A percentile compares a stretch with the other conserved stretches of the same genome.
These are phyloP conservation scores for Xenopus petersii DNA, from an alignment of 2,797 vertebrate genomes.

Conservation along the genomic window DNA sequence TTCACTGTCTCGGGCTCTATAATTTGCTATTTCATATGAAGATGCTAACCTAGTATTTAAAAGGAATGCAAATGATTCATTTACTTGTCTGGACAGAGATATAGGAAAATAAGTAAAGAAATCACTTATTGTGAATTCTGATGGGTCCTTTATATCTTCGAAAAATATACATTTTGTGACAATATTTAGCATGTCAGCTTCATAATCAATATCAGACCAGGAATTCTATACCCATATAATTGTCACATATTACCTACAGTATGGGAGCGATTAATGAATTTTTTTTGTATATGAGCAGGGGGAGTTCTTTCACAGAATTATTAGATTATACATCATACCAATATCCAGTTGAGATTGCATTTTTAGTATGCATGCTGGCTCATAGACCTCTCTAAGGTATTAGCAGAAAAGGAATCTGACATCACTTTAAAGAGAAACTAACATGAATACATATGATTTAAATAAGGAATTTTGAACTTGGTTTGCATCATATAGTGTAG, in stretches of 20 bases:
- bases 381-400: too few species aligned
- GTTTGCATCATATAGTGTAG: too few species aligned
- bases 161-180: neutral
- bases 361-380: neutral
- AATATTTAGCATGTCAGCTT: slow-evolving; percentile 33
- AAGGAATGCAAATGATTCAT: slow-evolving; percentile 45
- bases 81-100: slow-evolving; percentile 11
- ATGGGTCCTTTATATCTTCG: neutral
- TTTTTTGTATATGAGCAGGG: slow-evolving; percentile 23
- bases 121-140: slow-evolving; percentile 1
- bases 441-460: too few species aligned
- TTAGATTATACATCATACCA: slow-evolving; percentile 28
- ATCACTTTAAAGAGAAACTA: too few species aligned
- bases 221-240: slow-evolving; percentile 17
- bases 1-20: slow-evolving; percentile 30
- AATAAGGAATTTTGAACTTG: too few species aligned
- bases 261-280: slow-evolving; percentile 34
- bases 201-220: slow-evolving; percentile 22
- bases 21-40: slow-evolving; percentile 38
- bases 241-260: slow-evolving; percentile 34
- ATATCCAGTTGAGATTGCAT: slow-evolving; percentile 20
- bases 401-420: too few species aligned
- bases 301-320: slow-evolving; percentile 17
- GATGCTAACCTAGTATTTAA: slow-evolving; percentile 50
- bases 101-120: slow-evolving; percentile 8